A percentile compares a stretch with the other conserved stretches of the same genome.
Evolutionary conservation across 2,113 vertebrate species (phyloP).

Genomic region (Leptocoma aspasia): DNA sequence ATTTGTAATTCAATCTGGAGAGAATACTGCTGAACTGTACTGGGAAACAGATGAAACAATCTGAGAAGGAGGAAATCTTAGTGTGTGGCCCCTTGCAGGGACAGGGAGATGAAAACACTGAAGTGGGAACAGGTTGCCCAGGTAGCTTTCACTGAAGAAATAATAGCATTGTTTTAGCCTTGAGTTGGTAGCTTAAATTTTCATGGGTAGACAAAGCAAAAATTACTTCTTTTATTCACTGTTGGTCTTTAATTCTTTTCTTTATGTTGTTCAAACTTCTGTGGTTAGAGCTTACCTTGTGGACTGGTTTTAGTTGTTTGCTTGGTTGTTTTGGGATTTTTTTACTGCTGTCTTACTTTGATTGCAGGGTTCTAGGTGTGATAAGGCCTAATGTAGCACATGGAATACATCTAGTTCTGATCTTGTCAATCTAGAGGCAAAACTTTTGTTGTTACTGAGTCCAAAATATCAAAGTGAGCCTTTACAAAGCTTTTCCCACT

Average conservation of each 20-base stretch:
- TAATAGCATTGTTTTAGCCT: not conserved
- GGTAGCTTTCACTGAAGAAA: not conserved
- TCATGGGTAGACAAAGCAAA: not conserved
- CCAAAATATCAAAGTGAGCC: not conserved
- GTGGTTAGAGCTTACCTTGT: not conserved
- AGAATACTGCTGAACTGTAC: not conserved
- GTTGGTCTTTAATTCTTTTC: not conserved
- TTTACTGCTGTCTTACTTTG: accelerated
- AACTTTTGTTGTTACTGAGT: not conserved
- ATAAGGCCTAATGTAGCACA: not conserved
- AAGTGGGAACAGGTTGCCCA: not conserved
- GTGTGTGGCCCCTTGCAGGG: not conserved
- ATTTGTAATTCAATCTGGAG: not conserved
- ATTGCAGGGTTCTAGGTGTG: not conserved
- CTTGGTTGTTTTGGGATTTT: not conserved
- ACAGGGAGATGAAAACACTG: not conserved
- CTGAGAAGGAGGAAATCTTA: not conserved
- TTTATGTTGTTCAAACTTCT: not conserved
- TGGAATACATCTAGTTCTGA: not conserved
- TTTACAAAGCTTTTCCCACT: not conserved
- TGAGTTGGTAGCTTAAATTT: not conserved
- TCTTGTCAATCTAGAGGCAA: not conserved
- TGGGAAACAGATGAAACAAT: not conserved
- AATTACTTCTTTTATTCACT: not conserved
- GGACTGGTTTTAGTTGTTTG: not conserved